Percentiles rank a stretch among this genome's conserved stretches.
Conservation (phyloP, 2,888 invertebrate genomes). For the Epistrophella euchroma region DNA sequence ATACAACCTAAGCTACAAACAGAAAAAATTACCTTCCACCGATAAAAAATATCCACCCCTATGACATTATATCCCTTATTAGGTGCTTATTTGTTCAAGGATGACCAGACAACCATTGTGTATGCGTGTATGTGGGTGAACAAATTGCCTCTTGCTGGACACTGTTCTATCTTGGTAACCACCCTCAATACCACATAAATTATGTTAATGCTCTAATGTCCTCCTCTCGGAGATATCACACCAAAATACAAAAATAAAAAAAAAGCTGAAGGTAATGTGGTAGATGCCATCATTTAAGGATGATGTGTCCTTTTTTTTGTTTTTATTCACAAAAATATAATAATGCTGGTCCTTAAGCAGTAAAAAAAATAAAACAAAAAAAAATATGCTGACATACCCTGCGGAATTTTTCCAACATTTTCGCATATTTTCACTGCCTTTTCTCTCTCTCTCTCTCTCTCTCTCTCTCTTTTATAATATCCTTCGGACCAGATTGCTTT, state of each 20-base stretch:
- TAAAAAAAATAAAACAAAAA: constrained; percentile 7
- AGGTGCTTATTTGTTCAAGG: constrained; percentile 76
- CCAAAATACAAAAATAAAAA: neutral
- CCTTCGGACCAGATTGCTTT: constrained; percentile 55
- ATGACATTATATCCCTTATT: constrained; percentile 69
- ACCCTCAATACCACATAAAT: constrained; percentile 74
- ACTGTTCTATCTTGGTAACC: constrained; percentile 51
- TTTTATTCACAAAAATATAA: constrained; percentile 50
- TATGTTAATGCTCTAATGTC: constrained; percentile 74
- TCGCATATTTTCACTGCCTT: constrained; percentile 37
- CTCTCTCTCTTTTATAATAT: constrained; percentile 29
- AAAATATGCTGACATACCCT: constrained; percentile 62
- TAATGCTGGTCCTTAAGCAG: constrained; percentile 36
- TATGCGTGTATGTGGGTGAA: constrained; percentile 41
- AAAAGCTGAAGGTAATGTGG: constrained; percentile 59
- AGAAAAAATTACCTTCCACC: constrained; percentile 19
- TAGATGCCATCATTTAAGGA: constrained; percentile 51
- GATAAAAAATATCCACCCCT: constrained; percentile 73
- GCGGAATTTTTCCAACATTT: constrained; percentile 52
- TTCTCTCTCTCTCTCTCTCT: neutral
- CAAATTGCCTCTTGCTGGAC: constrained; percentile 71
- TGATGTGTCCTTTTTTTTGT: constrained; percentile 67
- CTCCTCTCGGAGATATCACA: constrained; percentile 58
- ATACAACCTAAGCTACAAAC: neutral
- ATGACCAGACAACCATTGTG: constrained; percentile 72